A percentile compares a stretch with the other conserved stretches of the same genome.
Evolutionary conservation across 2,797 vertebrate genomes (phyloP).

Genomic region (Hybognathus amarus): DNA sequence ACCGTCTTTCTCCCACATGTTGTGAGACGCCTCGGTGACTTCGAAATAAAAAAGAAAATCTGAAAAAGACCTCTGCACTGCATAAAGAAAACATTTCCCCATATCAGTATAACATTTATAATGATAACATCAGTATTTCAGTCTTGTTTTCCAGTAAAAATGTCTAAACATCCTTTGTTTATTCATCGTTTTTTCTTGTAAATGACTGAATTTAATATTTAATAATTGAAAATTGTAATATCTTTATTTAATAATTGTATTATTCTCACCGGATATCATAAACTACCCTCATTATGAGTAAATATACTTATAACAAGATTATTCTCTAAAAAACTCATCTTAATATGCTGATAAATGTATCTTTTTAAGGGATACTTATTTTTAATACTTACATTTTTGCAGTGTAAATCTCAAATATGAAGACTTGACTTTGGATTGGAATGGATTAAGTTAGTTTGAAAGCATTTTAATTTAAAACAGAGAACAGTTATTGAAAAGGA

Average conservation of each 20-base stretch:
- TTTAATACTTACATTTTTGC: neutral
- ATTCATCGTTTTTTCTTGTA: neutral
- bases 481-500: neutral
- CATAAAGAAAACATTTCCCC: neutral
- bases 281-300: neutral
- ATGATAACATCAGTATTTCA: neutral
- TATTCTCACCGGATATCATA: neutral
- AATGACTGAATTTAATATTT: neutral
- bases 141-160: neutral
- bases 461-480: neutral
- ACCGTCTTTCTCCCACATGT: constrained; percentile 39
- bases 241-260: neutral
- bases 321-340: neutral
- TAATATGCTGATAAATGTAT: neutral
- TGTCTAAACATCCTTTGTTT: neutral
- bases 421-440: neutral
- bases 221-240: neutral
- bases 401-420: neutral
- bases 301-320: neutral
- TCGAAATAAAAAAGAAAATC: constrained; percentile 55
- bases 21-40: constrained; percentile 47
- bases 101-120: neutral
- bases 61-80: neutral
- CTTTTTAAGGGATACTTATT: neutral
- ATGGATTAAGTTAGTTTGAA: neutral